Evolutionary conservation across 1,140 invertebrate species (phyloP).

Genomic region (Homarus americanus): DNA sequence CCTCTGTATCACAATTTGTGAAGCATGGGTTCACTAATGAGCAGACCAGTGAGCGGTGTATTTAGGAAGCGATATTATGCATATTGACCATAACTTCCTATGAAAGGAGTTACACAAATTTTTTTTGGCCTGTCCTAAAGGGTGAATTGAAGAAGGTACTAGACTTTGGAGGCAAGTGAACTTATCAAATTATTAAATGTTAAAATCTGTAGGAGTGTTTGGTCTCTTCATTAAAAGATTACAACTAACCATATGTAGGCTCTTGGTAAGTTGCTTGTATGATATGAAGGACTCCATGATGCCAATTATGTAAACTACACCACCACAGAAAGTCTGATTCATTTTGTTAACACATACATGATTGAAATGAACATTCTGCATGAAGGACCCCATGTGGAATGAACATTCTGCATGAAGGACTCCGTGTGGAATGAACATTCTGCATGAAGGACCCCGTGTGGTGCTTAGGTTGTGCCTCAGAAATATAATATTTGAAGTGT

Average conservation of each 20-base stretch:
- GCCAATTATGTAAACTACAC: background rate
- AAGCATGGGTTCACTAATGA: too few relatives aligned
- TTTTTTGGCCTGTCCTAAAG: too few relatives aligned
- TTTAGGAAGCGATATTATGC: background rate
- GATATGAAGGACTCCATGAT: background rate
- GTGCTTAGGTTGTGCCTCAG: conserved; percentile 16
- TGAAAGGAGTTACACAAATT: background rate
- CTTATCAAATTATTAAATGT: background rate
- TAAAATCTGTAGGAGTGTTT: background rate
- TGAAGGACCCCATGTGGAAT: too few relatives aligned
- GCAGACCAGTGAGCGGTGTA: background rate
- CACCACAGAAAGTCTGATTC: background rate
- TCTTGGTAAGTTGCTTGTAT: background rate
- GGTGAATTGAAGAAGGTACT: too few relatives aligned
- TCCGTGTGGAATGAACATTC: too few relatives aligned
- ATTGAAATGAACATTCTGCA: background rate
- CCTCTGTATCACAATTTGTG: too few relatives aligned
- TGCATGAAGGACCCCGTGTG: background rate
- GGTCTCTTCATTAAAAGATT: background rate
- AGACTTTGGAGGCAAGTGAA: background rate
- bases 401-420: too few relatives aligned
- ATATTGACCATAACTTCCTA: background rate
- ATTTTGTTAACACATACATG: background rate
- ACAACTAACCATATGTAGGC: background rate
- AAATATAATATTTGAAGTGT: background rate